Evolutionary conservation across 1,140 invertebrate genomes (phyloP).

Genomic region (Brachionus koreanus): DNA sequence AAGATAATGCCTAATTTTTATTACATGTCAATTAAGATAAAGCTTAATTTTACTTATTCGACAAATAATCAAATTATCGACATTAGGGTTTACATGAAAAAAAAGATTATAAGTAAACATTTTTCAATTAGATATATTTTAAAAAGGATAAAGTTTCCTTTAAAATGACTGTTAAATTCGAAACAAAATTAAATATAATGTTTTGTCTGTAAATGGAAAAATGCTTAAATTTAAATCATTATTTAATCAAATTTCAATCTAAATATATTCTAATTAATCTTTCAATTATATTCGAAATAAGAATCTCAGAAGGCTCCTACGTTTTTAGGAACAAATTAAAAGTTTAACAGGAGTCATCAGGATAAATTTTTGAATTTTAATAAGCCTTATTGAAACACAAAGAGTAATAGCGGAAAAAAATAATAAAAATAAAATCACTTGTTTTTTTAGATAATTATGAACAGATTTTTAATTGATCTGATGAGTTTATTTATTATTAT

Average conservation of each 20-base stretch:
- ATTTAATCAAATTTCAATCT: not conserved
- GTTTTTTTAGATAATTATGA: not conserved
- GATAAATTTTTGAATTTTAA: not conserved
- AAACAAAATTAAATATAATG: no score
- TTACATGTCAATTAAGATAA: not conserved
- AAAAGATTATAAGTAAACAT: not conserved
- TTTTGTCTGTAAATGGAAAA: not conserved
- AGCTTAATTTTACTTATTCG: not conserved
- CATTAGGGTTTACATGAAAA: not conserved
- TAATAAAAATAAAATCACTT: not conserved
- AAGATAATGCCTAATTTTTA: not conserved
- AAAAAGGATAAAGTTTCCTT: not conserved
- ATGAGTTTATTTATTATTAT: no score
- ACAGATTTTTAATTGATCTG: not conserved
- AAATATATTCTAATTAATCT: not conserved
- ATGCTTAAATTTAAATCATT: not conserved
- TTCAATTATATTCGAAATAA: not conserved
- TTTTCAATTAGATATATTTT: not conserved
- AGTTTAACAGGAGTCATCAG: no score
- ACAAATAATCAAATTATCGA: not conserved
- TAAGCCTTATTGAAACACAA: not conserved
- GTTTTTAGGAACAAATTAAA: not conserved
- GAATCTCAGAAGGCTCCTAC: not conserved
- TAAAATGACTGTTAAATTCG: no score
- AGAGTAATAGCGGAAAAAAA: not conserved